These are phyloP conservation scores for Charanyca ferruginea DNA, from an alignment of 2,888 invertebrate genomes.

Conservation along the genomic window DNA sequence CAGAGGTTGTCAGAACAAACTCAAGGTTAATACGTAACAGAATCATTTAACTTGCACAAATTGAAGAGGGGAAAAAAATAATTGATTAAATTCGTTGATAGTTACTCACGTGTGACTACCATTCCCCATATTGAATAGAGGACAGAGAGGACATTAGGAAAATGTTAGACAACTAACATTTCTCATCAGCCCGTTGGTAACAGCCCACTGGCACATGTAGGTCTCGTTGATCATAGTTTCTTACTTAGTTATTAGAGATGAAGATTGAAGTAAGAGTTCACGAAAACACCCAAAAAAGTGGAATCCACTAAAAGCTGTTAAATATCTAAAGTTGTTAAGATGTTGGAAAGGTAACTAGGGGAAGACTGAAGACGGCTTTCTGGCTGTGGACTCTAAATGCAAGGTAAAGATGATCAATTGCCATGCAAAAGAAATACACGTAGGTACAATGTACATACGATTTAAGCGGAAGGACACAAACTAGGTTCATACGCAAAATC, in stretches of 20 bases:
- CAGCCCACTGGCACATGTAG: neutral
- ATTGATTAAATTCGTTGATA: slow-evolving; percentile 72
- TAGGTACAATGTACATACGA: neutral
- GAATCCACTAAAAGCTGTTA: neutral
- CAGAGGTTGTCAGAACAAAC: slow-evolving; percentile 68
- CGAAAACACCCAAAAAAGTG: neutral
- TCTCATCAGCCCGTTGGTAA: neutral
- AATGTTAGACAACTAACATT: slow-evolving; percentile 3
- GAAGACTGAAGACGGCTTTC: neutral
- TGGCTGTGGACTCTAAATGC: neutral
- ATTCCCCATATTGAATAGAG: slow-evolving; percentile 55
- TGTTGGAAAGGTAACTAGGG: neutral
- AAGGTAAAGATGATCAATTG: slow-evolving; percentile 7
- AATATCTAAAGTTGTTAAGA: neutral
- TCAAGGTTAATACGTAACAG: slow-evolving; percentile 81
- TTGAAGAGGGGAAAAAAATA: slow-evolving; percentile 78
- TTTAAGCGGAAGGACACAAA: slow-evolving; percentile 17
- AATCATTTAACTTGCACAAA: slow-evolving; percentile 78
- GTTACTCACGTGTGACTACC: slow-evolving; percentile 77
- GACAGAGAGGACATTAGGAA: slow-evolving; percentile 49
- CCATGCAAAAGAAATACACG: slow-evolving; percentile 3
- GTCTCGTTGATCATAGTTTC: neutral
- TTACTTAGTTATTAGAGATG: neutral
- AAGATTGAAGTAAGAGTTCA: neutral
- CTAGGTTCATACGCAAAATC: slow-evolving; percentile 11